Base-by-base conservation (phyloP, 2,888 invertebrate species). In the Eilema griseolum region DNA sequence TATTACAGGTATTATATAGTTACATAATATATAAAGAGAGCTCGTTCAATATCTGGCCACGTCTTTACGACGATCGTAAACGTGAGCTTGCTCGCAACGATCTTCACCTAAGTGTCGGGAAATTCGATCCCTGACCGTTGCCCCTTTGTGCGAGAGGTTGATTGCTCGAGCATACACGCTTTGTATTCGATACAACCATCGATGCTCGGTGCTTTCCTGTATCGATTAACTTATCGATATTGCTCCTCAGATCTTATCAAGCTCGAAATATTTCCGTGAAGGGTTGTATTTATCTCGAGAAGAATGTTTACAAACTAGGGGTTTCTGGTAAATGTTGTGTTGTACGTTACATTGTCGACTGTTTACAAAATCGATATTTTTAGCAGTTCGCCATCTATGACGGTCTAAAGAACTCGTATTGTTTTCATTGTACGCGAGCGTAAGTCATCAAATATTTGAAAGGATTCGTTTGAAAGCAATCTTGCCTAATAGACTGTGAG, bases 31-130 rank as follows among this genome's bases (percentile, higher is more conserved):
- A 67, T 81, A 81, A 77, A 72, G 64, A 85, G 72, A 75, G 74
- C 72, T 75, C 76, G 81, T 89, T 86, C 85, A 88, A 89, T 89
- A 90, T 91, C 89, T 87, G 86, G 83, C 87, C 88, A 87, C 88
- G 88, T 88, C 86, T 92, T 92, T 91, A 92, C 86, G 91, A 89
- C 83, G 74, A 77, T 85, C 89, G 84, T 92, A 91, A 92, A 92
- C 82, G 85, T 84, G 82, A 70, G 80, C 84, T 59, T 77, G 76
- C 78, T 82, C 81, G 71, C 80, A 81, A 82, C 86, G 86, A 88
- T 86, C 88, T 85, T 87, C 85, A 84, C 87, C 80, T 69, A 79
- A 85, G 86, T 86, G 88, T 88, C 89, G 89, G 83, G 89, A 87
- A 91, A 92, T 86, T 87, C 86, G 90, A 92, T 85, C 81, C 86